phyloP scores from a whole-genome alignment of 2,113 vertebrate genomes.

The Scomber colias region DNA sequence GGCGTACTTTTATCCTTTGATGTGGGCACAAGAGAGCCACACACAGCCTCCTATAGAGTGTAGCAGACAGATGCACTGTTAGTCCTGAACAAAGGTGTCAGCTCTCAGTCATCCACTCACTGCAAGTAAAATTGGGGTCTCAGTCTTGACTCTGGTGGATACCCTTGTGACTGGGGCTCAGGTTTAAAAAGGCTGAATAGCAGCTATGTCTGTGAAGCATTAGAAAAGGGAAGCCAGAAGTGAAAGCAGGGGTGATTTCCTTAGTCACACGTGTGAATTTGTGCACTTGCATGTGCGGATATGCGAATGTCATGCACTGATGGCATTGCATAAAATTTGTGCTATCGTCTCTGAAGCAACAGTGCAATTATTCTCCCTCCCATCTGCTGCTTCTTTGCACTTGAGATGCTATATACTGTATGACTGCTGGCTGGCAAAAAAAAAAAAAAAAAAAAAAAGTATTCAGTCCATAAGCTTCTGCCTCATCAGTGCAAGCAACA shows the following conservation, averaged over 20 bases:
- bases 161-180: conserved; percentile 31
- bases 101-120: conserved; percentile 57
- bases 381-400: conserved; percentile 51
- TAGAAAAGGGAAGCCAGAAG: conserved; percentile 25
- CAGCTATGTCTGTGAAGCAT: conserved; percentile 31
- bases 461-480: conserved; percentile 61
- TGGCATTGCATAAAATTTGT: conserved; percentile 33
- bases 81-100: conserved; percentile 65
- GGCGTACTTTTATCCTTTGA: conserved; percentile 54
- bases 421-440: conserved; percentile 18
- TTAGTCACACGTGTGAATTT: background rate
- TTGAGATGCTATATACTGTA: conserved; percentile 24
- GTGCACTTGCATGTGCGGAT: background rate
- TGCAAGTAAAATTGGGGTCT: conserved; percentile 72
- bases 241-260: conserved; percentile 18
- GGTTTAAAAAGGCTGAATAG: conserved; percentile 41
- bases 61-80: conserved; percentile 49
- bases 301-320: conserved; percentile 28
- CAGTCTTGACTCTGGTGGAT: conserved; percentile 37
- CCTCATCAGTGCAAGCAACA: conserved; percentile 52
- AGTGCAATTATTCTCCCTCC: conserved; percentile 55
- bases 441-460: conserved; percentile 2
- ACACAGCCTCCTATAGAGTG: conserved; percentile 39
- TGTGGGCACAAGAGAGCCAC: conserved; percentile 49
- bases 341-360: conserved; percentile 51